Evolutionary conservation across 2,888 invertebrate species (phyloP).

Genomic region (Mesorhabditis spiculigera): DNA sequence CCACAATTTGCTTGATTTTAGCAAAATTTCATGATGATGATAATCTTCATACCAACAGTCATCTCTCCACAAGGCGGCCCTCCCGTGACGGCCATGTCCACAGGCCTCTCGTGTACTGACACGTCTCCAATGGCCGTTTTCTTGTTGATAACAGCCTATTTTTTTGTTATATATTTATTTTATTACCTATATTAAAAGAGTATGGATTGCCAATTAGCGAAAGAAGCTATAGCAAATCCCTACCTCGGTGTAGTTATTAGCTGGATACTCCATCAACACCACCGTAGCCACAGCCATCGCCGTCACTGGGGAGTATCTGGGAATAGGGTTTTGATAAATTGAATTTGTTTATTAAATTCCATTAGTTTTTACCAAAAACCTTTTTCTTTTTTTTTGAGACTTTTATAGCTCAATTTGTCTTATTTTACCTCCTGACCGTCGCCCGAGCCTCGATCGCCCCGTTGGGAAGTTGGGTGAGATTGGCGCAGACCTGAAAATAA

Average conservation of each 20-base stretch:
- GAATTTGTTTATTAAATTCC: no score
- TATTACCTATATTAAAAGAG: background rate
- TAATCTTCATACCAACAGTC: slow-evolving; percentile 23
- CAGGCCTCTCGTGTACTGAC: slow-evolving; percentile 29
- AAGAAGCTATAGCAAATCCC: background rate
- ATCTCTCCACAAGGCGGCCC: slow-evolving; percentile 40
- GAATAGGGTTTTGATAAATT: no score
- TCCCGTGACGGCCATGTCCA: slow-evolving; percentile 33
- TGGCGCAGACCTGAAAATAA: slow-evolving; percentile 25
- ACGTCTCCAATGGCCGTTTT: slow-evolving; percentile 24
- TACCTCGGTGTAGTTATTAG: slow-evolving; percentile 43
- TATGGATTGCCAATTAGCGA: no score
- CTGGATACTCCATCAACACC: slow-evolving; percentile 42
- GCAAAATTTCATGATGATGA: no score
- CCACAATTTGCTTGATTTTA: no score
- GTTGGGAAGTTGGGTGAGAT: slow-evolving; percentile 33
- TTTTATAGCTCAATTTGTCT: background rate
- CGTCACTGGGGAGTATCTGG: slow-evolving; percentile 19
- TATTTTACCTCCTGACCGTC: slow-evolving; percentile 19
- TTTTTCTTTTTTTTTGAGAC: background rate
- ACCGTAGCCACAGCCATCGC: slow-evolving; percentile 34
- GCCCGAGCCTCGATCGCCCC: slow-evolving; percentile 37
- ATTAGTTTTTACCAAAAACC: no score
- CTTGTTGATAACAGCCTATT: slow-evolving; percentile 38
- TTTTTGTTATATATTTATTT: background rate